A percentile compares a stretch with the other conserved stretches of the same genome.
Evolutionary conservation across 2,888 invertebrate species (phyloP).

Genomic region (Cerastoderma edule): DNA sequence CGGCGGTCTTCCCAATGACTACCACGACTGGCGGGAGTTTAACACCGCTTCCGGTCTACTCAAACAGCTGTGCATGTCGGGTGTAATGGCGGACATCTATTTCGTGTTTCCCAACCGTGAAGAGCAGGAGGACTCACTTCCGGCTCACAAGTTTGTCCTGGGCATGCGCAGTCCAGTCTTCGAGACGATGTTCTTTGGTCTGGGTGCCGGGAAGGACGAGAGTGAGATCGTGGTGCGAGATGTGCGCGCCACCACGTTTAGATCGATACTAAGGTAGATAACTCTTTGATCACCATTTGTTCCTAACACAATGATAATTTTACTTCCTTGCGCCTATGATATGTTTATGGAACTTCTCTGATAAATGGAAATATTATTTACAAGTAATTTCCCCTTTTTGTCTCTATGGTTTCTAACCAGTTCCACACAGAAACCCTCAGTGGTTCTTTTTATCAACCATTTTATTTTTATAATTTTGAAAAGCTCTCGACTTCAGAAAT

Average conservation of each 20-base stretch:
- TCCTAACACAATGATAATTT: not conserved
- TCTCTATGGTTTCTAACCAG: too few relatives aligned
- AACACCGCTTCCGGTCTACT: constrained; percentile 40
- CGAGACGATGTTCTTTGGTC: constrained; percentile 56
- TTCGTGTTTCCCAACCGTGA: constrained; percentile 61
- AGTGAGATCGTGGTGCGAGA: constrained; percentile 48
- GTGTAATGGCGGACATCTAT: constrained; percentile 54
- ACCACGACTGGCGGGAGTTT: constrained; percentile 42
- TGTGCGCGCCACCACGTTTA: constrained; percentile 51
- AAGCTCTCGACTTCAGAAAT: too few relatives aligned
- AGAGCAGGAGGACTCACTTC: constrained; percentile 55
- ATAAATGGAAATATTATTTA: too few relatives aligned
- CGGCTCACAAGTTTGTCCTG: constrained; percentile 62
- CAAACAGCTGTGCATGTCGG: constrained; percentile 55
- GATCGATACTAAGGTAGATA: constrained; percentile 45
- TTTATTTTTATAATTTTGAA: too few relatives aligned
- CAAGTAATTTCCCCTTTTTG: too few relatives aligned
- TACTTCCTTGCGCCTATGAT: too few relatives aligned
- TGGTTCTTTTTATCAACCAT: too few relatives aligned
- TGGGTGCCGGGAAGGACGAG: constrained; percentile 45
- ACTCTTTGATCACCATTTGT: not conserved
- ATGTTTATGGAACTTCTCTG: too few relatives aligned
- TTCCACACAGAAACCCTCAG: too few relatives aligned
- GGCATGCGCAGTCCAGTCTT: constrained; percentile 60
- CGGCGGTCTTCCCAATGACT: constrained; percentile 7